phyloP scores from a whole-genome alignment of 2,797 vertebrate species.

The Nannoperca obscura region DNA sequence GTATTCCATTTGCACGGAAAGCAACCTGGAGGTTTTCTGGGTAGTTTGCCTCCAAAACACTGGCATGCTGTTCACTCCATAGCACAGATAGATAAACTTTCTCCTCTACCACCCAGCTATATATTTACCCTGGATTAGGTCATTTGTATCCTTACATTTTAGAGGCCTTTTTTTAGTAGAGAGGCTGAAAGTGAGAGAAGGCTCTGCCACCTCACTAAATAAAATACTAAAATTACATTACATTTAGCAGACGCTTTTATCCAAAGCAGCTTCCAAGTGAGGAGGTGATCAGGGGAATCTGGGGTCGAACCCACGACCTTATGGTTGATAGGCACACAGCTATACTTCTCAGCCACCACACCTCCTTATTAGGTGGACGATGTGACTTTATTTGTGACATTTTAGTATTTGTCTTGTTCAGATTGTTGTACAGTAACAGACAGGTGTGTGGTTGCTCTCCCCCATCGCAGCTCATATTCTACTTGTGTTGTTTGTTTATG shows the following conservation, averaged over 20 bases:
- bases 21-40: constrained; percentile 57
- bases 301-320: too few species aligned
- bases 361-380: too few species aligned
- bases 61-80: constrained; percentile 65
- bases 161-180: constrained; percentile 63
- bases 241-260: too few species aligned
- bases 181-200: constrained; percentile 50
- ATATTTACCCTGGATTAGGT: constrained; percentile 78
- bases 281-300: too few species aligned
- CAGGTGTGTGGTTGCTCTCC: constrained; percentile 42
- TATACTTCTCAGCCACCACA: too few species aligned
- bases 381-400: too few species aligned
- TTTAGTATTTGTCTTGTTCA: constrained; percentile 24
- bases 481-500: constrained; percentile 74
- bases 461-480: constrained; percentile 22
- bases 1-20: constrained; percentile 54
- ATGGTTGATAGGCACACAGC: too few species aligned
- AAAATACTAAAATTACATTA: too few species aligned
- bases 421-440: constrained; percentile 18
- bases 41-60: constrained; percentile 66
- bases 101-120: constrained; percentile 47
- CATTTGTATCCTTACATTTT: constrained; percentile 75
- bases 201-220: constrained; percentile 26
- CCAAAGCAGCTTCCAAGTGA: too few species aligned
- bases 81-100: constrained; percentile 60